These are phyloP conservation scores for Agapostemon virescens DNA, from an alignment of 2,888 invertebrate genomes.

Conservation along the genomic window DNA sequence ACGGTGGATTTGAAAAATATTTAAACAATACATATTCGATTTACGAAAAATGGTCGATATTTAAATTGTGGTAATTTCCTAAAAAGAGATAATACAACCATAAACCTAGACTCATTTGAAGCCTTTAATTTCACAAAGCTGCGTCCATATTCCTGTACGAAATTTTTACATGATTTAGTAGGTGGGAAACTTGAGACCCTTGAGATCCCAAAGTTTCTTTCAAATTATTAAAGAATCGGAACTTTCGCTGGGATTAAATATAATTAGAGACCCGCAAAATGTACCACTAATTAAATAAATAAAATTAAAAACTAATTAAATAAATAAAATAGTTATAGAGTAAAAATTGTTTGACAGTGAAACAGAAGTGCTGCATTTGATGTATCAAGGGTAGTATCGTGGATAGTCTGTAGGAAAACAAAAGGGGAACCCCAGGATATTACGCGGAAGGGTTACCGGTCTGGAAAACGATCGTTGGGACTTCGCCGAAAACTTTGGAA, in stretches of 20 bases:
- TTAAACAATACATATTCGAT: too few relatives aligned
- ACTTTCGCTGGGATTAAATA: background rate
- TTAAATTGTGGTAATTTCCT: too few relatives aligned
- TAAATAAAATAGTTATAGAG: background rate
- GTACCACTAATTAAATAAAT: background rate
- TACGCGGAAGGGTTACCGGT: conserved; percentile 38
- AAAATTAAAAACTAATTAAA: background rate
- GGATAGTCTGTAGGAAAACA: conserved; percentile 19
- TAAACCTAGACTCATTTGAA: too few relatives aligned
- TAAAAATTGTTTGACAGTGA: background rate
- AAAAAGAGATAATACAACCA: too few relatives aligned
- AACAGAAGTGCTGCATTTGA: background rate
- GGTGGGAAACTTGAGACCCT: too few relatives aligned
- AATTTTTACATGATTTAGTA: too few relatives aligned
- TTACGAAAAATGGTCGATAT: too few relatives aligned
- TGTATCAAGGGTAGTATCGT: background rate
- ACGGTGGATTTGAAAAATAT: too few relatives aligned
- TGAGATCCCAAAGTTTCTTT: too few relatives aligned
- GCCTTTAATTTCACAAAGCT: too few relatives aligned
- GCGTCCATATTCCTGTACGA: too few relatives aligned
- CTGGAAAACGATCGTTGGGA: conserved; percentile 13
- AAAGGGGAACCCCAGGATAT: conserved; percentile 29
- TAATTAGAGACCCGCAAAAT: background rate
- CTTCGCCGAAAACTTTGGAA: conserved; percentile 41
- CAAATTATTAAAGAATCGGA: background rate